phyloP scores from a whole-genome alignment of 2,113 vertebrate genomes.

The human region DNA sequence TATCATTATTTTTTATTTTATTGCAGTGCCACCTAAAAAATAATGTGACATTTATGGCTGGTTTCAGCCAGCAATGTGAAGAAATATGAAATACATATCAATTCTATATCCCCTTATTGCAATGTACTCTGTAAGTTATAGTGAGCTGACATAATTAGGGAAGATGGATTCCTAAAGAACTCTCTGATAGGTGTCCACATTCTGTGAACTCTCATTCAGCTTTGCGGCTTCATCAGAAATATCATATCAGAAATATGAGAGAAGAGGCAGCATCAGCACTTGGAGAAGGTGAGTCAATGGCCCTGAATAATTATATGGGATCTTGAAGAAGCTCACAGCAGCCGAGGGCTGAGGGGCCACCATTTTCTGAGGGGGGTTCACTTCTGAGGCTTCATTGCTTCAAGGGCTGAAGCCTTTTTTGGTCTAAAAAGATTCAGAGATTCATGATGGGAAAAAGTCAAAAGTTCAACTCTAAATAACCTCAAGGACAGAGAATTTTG shows the following conservation, averaged over 20 bases:
- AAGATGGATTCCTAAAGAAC: background rate
- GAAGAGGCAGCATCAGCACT: background rate
- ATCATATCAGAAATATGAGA: background rate
- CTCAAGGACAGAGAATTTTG: slow-evolving; percentile 46
- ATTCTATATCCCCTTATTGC: background rate
- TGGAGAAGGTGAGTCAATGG: background rate
- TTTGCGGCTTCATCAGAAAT: background rate
- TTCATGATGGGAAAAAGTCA: slow-evolving; percentile 49
- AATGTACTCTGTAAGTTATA: background rate
- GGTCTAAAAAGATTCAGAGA: slow-evolving; percentile 36
- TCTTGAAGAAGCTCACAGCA: background rate
- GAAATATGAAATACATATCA: background rate
- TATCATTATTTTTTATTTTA: background rate
- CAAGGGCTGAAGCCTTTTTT: background rate
- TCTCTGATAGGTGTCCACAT: background rate
- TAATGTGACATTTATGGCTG: background rate
- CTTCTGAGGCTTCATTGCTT: background rate
- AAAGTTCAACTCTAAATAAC: slow-evolving; percentile 55
- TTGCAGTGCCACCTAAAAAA: background rate
- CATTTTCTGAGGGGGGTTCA: background rate
- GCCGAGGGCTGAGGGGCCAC: accelerated
- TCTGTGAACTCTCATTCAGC: background rate
- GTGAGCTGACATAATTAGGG: background rate
- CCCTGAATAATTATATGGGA: background rate
- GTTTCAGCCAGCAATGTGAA: background rate